Percentiles rank a stretch among this genome's conserved stretches.
Evolutionary conservation across 2,888 invertebrate genomes (phyloP).

Genomic region (Chaetoderma sp.): DNA sequence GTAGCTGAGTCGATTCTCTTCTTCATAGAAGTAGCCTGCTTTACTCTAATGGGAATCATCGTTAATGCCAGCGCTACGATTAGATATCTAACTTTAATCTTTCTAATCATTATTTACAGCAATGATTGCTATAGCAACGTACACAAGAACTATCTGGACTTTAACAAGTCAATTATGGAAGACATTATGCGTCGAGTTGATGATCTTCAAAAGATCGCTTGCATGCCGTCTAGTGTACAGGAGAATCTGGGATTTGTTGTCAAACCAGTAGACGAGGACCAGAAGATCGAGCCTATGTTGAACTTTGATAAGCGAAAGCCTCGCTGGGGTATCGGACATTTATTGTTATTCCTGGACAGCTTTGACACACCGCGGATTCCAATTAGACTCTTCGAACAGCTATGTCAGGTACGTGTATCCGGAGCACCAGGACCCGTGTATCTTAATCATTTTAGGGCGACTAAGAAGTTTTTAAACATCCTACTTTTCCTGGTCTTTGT

Average conservation of each 20-base stretch:
- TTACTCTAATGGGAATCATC: constrained; percentile 41
- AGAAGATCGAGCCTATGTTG: constrained; percentile 6
- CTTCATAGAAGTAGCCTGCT: constrained; percentile 33
- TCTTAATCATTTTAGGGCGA: constrained; percentile 28
- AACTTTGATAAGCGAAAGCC: neutral
- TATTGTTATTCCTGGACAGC: constrained; percentile 42
- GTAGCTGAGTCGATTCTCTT: constrained; percentile 40
- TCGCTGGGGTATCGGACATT: constrained; percentile 42
- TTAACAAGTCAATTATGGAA: constrained; percentile 41
- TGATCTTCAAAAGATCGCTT: constrained; percentile 29
- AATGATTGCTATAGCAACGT: constrained; percentile 48
- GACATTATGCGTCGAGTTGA: constrained; percentile 33
- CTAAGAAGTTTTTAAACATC: constrained; percentile 32
- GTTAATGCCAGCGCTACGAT: constrained; percentile 36
- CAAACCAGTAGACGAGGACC: constrained; percentile 28
- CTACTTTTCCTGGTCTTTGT: constrained; percentile 38
- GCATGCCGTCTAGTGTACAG: constrained; percentile 20
- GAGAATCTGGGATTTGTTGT: constrained; percentile 36
- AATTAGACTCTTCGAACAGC: constrained; percentile 32
- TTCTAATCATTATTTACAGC: constrained; percentile 39
- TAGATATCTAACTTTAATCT: constrained; percentile 35
- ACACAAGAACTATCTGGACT: constrained; percentile 44
- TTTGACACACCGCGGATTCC: constrained; percentile 41
- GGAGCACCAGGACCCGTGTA: constrained; percentile 42
- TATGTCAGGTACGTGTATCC: constrained; percentile 37